Evolutionary conservation across 2,888 invertebrate species (phyloP).

Genomic region (Caenorhabditis afra): DNA sequence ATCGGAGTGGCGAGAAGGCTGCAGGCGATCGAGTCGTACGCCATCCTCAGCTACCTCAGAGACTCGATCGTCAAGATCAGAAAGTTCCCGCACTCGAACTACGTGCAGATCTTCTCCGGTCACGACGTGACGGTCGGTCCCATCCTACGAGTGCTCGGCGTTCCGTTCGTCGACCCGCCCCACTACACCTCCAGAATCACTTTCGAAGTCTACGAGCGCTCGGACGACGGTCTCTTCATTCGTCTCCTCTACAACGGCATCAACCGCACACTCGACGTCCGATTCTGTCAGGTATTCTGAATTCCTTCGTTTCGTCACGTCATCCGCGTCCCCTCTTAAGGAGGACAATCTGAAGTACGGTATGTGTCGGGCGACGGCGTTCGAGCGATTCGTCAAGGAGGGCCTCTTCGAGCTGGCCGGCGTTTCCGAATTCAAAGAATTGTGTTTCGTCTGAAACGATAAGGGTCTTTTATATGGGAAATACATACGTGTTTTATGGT

Average conservation of each 20-base stretch:
- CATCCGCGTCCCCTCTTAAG: not conserved
- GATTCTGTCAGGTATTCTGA: constrained; percentile 55
- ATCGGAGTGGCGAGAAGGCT: constrained; percentile 41
- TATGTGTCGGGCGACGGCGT: constrained; percentile 53
- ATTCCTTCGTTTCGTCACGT: not conserved
- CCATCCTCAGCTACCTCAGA: constrained; percentile 50
- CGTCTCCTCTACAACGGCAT: constrained; percentile 64
- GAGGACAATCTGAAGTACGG: constrained; percentile 47
- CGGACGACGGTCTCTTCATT: constrained; percentile 51
- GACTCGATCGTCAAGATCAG: constrained; percentile 44
- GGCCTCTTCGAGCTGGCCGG: constrained; percentile 41
- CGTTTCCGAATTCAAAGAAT: constrained; percentile 40
- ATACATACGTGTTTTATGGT: constrained; percentile 28
- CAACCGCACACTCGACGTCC: constrained; percentile 59
- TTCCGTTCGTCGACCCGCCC: constrained; percentile 82
- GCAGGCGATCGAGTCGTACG: constrained; percentile 53
- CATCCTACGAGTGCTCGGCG: constrained; percentile 63
- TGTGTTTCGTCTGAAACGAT: constrained; percentile 26
- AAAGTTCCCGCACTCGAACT: constrained; percentile 63
- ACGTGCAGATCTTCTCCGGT: constrained; percentile 69
- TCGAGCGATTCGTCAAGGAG: constrained; percentile 44
- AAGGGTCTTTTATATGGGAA: not conserved
- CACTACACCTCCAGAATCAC: constrained; percentile 91
- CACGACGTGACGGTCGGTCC: constrained; percentile 69
- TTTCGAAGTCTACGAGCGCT: constrained; percentile 84